phyloP scores from a whole-genome alignment of 2,888 invertebrate species.

The Ichneumoninae sp. region DNA sequence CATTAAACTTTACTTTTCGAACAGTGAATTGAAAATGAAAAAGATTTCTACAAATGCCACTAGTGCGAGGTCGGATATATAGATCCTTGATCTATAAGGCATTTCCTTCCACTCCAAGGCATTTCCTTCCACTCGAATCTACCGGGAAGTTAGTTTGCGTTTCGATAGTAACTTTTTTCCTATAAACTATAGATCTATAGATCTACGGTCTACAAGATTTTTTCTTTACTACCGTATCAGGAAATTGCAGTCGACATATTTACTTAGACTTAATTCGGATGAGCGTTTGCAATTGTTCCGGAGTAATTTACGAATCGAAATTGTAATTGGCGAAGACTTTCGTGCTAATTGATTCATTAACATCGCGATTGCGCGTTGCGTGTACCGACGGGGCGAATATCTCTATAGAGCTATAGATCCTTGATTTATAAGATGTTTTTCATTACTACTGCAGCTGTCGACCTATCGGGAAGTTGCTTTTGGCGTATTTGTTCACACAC shows the following conservation, averaged over 20 bases:
- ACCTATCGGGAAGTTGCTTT: not conserved
- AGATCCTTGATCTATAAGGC: not conserved
- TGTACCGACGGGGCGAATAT: not conserved
- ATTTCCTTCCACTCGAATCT: too few relatives aligned
- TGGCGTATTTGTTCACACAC: not conserved
- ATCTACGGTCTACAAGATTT: not conserved
- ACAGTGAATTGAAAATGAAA: not conserved
- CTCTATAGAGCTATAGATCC: not conserved
- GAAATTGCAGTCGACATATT: not conserved
- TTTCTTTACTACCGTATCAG: not conserved
- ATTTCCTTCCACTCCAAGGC: not conserved
- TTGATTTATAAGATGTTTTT: not conserved
- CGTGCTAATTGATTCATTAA: not conserved
- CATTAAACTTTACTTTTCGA: slow-evolving; percentile 5
- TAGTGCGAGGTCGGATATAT: not conserved
- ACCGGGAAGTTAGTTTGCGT: not conserved
- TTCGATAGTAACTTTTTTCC: too few relatives aligned
- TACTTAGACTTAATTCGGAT: not conserved
- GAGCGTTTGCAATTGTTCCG: not conserved
- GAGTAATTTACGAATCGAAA: not conserved
- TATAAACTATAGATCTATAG: not conserved
- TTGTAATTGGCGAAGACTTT: not conserved
- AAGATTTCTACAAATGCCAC: not conserved
- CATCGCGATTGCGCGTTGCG: not conserved
- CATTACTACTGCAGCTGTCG: not conserved